Evolutionary conservation across 2,113 vertebrate genomes (phyloP).

Genomic region (Oophaga pumilio): DNA sequence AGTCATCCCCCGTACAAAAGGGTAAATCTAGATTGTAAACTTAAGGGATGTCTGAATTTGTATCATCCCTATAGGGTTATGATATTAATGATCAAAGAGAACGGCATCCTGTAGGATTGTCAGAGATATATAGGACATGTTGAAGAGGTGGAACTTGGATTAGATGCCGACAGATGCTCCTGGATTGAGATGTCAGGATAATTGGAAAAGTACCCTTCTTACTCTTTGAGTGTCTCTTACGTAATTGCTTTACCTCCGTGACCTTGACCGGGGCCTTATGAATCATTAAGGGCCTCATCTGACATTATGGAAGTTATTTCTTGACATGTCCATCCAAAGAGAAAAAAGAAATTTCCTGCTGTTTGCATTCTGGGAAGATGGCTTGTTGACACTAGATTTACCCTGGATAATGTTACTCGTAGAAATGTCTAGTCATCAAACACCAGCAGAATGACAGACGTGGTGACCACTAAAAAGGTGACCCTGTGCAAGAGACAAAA

Average conservation of each 20-base stretch:
- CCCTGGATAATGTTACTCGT: conserved; percentile 18
- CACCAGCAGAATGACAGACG: neutral
- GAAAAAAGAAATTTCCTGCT: neutral
- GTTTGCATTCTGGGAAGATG: conserved; percentile 22
- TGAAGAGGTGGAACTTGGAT: neutral
- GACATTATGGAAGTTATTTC: conserved; percentile 30
- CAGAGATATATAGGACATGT: neutral
- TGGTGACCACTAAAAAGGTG: neutral
- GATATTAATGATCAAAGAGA: neutral
- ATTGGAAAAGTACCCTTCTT: neutral
- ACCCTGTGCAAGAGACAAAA: neutral
- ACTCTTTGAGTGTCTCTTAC: conserved; percentile 21
- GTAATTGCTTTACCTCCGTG: conserved; percentile 7
- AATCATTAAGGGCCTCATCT: conserved; percentile 29
- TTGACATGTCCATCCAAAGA: neutral
- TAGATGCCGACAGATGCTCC: conserved; percentile 3
- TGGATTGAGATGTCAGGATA: conserved; percentile 20
- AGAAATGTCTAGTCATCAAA: neutral
- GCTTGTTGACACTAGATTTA: conserved; percentile 33
- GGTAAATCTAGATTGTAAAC: neutral
- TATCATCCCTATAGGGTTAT: neutral
- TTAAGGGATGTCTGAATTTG: neutral
- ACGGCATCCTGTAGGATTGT: neutral
- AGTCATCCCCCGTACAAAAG: too few species aligned
- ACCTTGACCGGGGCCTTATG: conserved; percentile 33